phyloP scores from a whole-genome alignment of 2,797 vertebrate genomes.

The Alosa sapidissima region DNA sequence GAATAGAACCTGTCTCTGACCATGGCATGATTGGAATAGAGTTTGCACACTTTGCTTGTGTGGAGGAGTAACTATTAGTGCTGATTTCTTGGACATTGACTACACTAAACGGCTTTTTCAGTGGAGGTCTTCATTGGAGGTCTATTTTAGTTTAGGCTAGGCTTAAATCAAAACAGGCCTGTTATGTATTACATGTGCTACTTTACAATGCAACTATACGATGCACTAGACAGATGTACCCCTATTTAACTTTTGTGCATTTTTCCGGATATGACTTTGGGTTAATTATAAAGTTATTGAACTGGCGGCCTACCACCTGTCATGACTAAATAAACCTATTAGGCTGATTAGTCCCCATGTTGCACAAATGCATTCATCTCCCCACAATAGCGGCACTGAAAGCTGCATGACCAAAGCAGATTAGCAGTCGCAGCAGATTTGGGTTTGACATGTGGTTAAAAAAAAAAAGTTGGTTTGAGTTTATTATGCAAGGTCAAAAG shows the following conservation, averaged over 20 bases:
- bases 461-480: neutral
- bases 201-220: neutral
- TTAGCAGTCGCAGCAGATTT: neutral
- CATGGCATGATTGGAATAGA: neutral
- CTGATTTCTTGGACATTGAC: too few species aligned
- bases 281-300: neutral
- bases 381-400: neutral
- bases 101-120: too few species aligned
- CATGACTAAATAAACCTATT: neutral
- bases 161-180: too few species aligned
- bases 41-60: neutral
- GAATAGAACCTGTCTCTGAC: too few species aligned
- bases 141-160: too few species aligned
- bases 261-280: neutral
- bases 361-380: neutral
- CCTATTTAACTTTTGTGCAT: neutral
- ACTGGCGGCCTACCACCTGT: neutral
- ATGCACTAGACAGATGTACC: neutral
- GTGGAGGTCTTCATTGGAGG: too few species aligned
- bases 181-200: neutral
- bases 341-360: neutral
- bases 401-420: neutral
- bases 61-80: neutral
- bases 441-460: neutral
- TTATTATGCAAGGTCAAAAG: neutral